These are phyloP conservation scores for Folsomia candida DNA, from an alignment of 2,888 invertebrate species.

Conservation along the genomic window DNA sequence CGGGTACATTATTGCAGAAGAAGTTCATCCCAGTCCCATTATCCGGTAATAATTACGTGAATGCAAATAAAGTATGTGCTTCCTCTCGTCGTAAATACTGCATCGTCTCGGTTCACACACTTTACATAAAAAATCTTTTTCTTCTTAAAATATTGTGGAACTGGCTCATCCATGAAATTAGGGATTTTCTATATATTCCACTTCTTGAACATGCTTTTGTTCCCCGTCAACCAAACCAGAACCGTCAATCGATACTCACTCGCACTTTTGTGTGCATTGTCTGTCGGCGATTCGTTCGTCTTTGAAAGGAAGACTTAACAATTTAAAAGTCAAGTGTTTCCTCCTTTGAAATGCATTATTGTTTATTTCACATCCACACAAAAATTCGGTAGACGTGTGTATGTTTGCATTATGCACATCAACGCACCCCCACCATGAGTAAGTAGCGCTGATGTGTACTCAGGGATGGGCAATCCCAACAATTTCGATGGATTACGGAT, in stretches of 20 bases:
- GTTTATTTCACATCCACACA: not conserved
- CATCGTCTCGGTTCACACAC: not conserved
- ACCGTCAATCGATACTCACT: no score
- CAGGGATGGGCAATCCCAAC: no score
- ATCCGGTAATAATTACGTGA: not conserved
- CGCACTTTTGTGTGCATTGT: no score
- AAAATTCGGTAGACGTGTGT: not conserved
- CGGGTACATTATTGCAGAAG: not conserved
- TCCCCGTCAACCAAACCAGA: not conserved
- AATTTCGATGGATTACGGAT: no score
- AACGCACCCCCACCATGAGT: no score
- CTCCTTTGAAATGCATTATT: not conserved
- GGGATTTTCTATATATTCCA: not conserved
- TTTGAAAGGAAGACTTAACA: not conserved
- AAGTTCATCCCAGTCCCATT: not conserved
- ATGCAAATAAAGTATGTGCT: not conserved
- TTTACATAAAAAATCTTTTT: not conserved
- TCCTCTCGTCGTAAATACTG: not conserved
- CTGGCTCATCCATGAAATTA: not conserved
- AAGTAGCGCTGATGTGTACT: no score
- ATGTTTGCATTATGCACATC: not conserved
- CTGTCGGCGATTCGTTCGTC: not conserved
- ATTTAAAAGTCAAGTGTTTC: not conserved
- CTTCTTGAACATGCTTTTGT: not conserved
- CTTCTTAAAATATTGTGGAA: not conserved